Evolutionary conservation across 2,113 vertebrate species (phyloP), one percentile per base, ranked within the genome.

Genomic region (Mellivora capensis): DNA sequence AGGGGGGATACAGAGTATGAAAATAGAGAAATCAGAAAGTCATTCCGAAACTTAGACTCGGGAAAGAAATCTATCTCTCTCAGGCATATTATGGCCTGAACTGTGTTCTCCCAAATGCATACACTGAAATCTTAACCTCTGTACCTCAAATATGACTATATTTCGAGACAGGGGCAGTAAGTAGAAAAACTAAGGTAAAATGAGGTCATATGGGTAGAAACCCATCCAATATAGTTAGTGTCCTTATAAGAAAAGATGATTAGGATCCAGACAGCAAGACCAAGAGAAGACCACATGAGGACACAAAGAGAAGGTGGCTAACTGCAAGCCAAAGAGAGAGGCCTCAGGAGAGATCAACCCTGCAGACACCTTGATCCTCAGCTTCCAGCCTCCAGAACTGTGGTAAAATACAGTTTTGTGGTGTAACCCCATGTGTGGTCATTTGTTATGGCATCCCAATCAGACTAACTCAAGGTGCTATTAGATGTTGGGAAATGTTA

Each of bases 1-100:
- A n/a, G 15, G 4, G 4, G 25, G 17, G 67, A 23, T 0, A 0
- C 9, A 11, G 21, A 61, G 42, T 31, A 37, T 6, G 25, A 87
- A 25, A 42, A 37, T 17, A 29, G 12, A 25, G 21, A 77, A 39
- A 92, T 29, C 42, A 90, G 64, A 90, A 93, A 54, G 44, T 71
- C 83, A 59, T 18, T 11, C 14, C 20, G 37, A 90, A 85, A 8
- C 3, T 20, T 85, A 81, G n/a, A 59, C n/a, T 29, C 54, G 37
- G 76, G 57, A 54, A 64, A 39, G n/a, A 94, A 90, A 82, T 15
- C 64, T 57, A 8, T 31, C n/a, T 52, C 7, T 61, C 25, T 6
- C 42, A 47, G 17, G 9, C 34, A 34, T 47, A 21, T 37, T 79
- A 39, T 27, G 3, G 4, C 21, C 49, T 44, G 25, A 85, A 81